Evolutionary conservation across 2,888 invertebrate species (phyloP).

Genomic region (Apotomis turbidana): DNA sequence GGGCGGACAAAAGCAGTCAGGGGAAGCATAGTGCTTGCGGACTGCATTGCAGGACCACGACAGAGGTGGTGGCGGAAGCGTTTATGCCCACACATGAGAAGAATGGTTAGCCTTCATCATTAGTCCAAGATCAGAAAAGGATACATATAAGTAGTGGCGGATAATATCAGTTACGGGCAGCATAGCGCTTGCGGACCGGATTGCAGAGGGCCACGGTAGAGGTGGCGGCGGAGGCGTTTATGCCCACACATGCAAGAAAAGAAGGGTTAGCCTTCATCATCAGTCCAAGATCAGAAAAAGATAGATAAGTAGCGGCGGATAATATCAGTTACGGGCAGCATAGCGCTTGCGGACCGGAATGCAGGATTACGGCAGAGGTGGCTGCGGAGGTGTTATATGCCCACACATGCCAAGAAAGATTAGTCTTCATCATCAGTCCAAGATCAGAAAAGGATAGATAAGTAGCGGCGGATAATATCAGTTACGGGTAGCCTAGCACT

Average conservation of each 20-base stretch:
- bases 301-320: constrained; percentile 75
- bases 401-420: background rate
- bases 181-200: too few species aligned
- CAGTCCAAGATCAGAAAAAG: constrained; percentile 55
- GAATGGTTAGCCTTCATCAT: background rate
- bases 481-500: constrained; percentile 47
- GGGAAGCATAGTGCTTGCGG: too few species aligned
- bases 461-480: constrained; percentile 72
- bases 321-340: constrained; percentile 57
- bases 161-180: too few species aligned
- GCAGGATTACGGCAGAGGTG: constrained; percentile 25
- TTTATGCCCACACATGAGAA: background rate
- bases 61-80: background rate
- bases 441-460: constrained; percentile 69
- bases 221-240: too few species aligned
- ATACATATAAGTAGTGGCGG: too few species aligned
- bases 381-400: too few species aligned
- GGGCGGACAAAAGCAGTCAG: too few species aligned
- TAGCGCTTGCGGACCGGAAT: constrained; percentile 41
- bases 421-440: too few species aligned
- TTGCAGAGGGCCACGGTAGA: too few species aligned
- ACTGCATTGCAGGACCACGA: too few species aligned
- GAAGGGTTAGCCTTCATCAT: background rate
- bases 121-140: too few species aligned
- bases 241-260: background rate